Percentiles rank a stretch among this genome's conserved stretches.
These are phyloP conservation scores for Chrysomallon squamiferum DNA, from an alignment of 1,140 invertebrate genomes.

Conservation along the genomic window DNA sequence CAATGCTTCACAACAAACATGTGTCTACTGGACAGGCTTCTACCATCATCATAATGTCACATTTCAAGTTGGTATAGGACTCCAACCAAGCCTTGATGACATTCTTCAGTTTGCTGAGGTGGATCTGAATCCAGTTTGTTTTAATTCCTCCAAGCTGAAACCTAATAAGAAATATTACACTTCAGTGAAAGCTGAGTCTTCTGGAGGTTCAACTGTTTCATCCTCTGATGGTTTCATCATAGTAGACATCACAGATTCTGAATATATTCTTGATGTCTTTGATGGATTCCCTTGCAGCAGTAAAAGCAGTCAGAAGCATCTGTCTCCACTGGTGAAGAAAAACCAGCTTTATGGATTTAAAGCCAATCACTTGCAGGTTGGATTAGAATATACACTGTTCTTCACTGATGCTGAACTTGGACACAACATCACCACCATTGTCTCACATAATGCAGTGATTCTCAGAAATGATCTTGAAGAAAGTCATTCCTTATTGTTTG, in stretches of 20 bases:
- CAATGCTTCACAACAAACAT: neutral
- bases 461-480: neutral
- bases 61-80: neutral
- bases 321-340: neutral
- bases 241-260: neutral
- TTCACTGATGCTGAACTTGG: neutral
- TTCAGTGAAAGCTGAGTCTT: neutral
- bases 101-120: neutral
- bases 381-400: neutral
- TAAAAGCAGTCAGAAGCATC: no score
- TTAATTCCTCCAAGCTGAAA: neutral
- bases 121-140: neutral
- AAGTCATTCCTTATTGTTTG: no score
- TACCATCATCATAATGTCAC: neutral
- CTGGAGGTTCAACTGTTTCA: neutral
- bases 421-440: no score
- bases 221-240: conserved; percentile 6
- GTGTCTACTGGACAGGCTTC: neutral
- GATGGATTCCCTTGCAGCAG: neutral
- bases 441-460: neutral
- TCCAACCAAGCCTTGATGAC: neutral
- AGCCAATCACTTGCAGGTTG: neutral
- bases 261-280: neutral
- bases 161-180: neutral
- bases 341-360: neutral